Percentiles rank a stretch among this genome's conserved stretches.
Evolutionary conservation across 2,888 invertebrate species (phyloP).

Genomic region (Dorcus parallelipipedus): DNA sequence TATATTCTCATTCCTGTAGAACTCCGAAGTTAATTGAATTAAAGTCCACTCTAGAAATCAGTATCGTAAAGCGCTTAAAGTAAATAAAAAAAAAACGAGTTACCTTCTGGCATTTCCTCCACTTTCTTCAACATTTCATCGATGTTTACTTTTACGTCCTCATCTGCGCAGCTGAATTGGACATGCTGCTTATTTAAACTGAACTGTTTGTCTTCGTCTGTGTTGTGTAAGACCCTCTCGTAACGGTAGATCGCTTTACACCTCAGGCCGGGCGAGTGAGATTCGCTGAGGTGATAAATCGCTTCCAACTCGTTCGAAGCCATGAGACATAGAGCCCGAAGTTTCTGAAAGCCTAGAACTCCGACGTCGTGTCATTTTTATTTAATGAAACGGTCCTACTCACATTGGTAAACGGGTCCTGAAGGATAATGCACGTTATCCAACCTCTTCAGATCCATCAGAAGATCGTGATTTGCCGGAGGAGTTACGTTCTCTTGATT

Average conservation of each 20-base stretch:
- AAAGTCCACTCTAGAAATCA: conserved; percentile 59
- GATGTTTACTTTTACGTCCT: conserved; percentile 25
- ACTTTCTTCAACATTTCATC: conserved; percentile 33
- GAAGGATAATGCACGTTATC: conserved; percentile 20
- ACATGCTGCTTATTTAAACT: conserved; percentile 33
- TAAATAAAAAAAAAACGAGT: not conserved
- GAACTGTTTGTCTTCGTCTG: conserved; percentile 19
- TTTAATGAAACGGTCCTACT: not conserved
- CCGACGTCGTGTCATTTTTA: not conserved
- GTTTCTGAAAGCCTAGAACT: conserved; percentile 33
- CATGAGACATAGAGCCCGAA: conserved; percentile 28
- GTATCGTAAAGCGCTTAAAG: not conserved
- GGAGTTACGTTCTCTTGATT: no score
- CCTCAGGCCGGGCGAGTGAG: conserved; percentile 40
- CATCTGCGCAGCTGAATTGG: conserved; percentile 31
- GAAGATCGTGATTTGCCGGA: no score
- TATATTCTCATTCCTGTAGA: conserved; percentile 33
- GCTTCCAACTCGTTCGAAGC: conserved; percentile 35
- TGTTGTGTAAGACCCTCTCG: conserved; percentile 29
- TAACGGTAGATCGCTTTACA: conserved; percentile 34
- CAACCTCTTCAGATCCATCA: conserved; percentile 4
- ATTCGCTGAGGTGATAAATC: conserved; percentile 40
- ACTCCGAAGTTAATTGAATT: conserved; percentile 54
- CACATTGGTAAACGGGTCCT: conserved; percentile 24
- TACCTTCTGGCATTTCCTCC: conserved; percentile 43